phyloP scores from a whole-genome alignment of 2,888 invertebrate species.

The Elegia similella region DNA sequence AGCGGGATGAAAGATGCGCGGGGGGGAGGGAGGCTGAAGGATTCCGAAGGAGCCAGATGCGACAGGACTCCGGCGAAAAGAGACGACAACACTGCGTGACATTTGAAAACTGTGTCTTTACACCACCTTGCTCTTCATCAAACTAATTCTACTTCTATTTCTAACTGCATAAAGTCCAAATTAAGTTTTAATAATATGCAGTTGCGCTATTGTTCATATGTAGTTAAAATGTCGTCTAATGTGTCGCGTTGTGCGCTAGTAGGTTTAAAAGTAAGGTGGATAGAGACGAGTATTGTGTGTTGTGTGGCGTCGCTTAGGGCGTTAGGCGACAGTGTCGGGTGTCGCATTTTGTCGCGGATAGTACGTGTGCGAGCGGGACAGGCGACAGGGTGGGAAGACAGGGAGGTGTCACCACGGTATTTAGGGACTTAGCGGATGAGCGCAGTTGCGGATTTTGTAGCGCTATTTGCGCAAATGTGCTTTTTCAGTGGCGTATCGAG shows the following conservation, averaged over 20 bases:
- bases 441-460: conserved; percentile 62
- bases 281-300: conserved; percentile 61
- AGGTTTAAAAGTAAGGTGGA: conserved; percentile 53
- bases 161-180: conserved; percentile 28
- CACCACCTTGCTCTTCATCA: conserved; percentile 50
- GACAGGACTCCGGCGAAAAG: conserved; percentile 80
- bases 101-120: conserved; percentile 81
- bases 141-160: conserved; percentile 30
- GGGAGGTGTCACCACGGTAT: conserved; percentile 78
- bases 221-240: conserved; percentile 71
- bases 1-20: conserved; percentile 78
- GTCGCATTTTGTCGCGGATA: conserved; percentile 69
- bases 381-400: conserved; percentile 57
- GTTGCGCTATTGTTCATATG: conserved; percentile 45
- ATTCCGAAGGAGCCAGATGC: conserved; percentile 79
- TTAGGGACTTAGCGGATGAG: conserved; percentile 71
- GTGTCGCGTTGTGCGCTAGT: conserved; percentile 69
- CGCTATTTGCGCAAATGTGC: conserved; percentile 64
- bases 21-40: conserved; percentile 75
- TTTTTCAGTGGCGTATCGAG: conserved; percentile 43
- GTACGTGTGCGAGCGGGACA: conserved; percentile 62
- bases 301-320: conserved; percentile 53
- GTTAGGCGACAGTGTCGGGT: conserved; percentile 53
- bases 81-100: conserved; percentile 80
- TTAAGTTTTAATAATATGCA: conserved; percentile 24